These are phyloP conservation scores for Hippocampus kuda DNA, from an alignment of 2,797 vertebrate species.

Conservation along the genomic window DNA sequence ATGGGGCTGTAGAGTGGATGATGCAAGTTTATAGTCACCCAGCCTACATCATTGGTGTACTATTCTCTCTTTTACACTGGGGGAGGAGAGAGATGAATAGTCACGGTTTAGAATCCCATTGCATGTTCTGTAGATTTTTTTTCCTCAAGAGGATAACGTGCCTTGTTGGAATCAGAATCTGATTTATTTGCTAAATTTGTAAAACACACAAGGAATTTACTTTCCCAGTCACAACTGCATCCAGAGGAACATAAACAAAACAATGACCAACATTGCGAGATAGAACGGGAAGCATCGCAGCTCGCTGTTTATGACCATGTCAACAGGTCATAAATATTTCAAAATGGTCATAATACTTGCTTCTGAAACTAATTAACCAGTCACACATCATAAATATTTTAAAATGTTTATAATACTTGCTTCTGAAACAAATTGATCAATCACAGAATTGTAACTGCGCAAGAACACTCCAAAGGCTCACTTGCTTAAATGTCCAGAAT, in stretches of 20 bases:
- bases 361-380: background rate
- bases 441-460: too few species aligned
- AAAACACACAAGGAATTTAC: too few species aligned
- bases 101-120: background rate
- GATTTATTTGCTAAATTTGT: background rate
- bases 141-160: background rate
- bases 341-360: background rate
- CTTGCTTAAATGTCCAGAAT: background rate
- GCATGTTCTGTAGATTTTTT: background rate
- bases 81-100: constrained; percentile 1
- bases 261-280: too few species aligned
- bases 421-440: too few species aligned
- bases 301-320: too few species aligned
- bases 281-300: too few species aligned
- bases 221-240: too few species aligned
- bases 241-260: too few species aligned
- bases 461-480: background rate
- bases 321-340: too few species aligned
- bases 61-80: constrained; percentile 21
- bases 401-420: too few species aligned
- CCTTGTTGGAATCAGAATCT: background rate
- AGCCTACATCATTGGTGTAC: constrained; percentile 31
- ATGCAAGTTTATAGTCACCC: constrained; percentile 24
- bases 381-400: too few species aligned
- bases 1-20: constrained; percentile 31